Percentiles rank a stretch among this genome's conserved stretches.
These are phyloP conservation scores for Leucophenga montana DNA, from an alignment of 2,888 invertebrate genomes.

Conservation along the genomic window DNA sequence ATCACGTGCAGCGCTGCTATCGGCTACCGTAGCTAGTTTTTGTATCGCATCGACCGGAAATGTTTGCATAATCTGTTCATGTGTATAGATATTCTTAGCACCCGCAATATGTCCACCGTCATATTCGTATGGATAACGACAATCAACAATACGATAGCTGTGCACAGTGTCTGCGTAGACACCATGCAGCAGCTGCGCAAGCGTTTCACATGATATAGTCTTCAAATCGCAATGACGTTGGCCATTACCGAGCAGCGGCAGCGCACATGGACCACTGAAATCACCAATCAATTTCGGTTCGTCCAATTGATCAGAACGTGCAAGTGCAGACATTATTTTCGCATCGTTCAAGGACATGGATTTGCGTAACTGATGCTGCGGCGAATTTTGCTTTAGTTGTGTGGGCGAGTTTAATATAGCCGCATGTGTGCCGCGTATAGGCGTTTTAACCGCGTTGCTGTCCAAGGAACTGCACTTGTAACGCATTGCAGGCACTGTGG, in stretches of 20 bases:
- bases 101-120: conserved; percentile 91
- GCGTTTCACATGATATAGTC: conserved; percentile 82
- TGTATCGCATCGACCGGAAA: conserved; percentile 72
- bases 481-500: conserved; percentile 68
- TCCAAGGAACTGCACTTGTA: conserved; percentile 65
- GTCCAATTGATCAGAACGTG: conserved; percentile 75
- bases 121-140: conserved; percentile 95
- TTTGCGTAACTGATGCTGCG: conserved; percentile 75
- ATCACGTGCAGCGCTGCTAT: conserved; percentile 73
- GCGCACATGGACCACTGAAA: conserved; percentile 81
- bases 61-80: conserved; percentile 80
- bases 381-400: conserved; percentile 6
- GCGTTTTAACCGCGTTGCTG: conserved; percentile 41
- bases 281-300: conserved; percentile 89
- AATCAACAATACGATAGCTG: conserved; percentile 88
- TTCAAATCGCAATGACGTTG: conserved; percentile 86
- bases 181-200: conserved; percentile 82
- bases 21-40: conserved; percentile 68
- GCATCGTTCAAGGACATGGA: conserved; percentile 86
- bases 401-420: not conserved
- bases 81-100: conserved; percentile 87
- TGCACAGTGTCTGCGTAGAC: conserved; percentile 78
- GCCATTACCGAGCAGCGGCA: conserved; percentile 78
- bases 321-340: conserved; percentile 80
- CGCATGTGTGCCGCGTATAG: not conserved